phyloP scores from a whole-genome alignment of 2,888 invertebrate genomes.

The Drosophila hawaiiensis region DNA sequence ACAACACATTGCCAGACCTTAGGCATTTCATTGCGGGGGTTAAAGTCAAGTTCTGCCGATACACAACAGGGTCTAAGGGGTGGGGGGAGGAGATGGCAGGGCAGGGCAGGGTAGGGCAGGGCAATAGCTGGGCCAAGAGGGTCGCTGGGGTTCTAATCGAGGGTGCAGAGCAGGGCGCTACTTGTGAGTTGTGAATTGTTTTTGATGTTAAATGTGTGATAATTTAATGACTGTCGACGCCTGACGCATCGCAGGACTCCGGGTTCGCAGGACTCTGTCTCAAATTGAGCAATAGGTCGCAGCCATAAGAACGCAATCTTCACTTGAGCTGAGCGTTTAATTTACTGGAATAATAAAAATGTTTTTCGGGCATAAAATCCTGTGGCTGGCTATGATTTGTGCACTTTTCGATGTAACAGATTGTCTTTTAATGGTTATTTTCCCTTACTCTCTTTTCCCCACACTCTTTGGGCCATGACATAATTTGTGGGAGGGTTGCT shows the following conservation, averaged over 20 bases:
- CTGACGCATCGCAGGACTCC: constrained; percentile 60
- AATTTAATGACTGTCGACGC: constrained; percentile 84
- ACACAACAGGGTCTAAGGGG: constrained; percentile 13
- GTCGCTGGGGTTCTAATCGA: constrained; percentile 28
- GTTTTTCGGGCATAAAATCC: constrained; percentile 72
- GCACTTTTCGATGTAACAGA: constrained; percentile 79
- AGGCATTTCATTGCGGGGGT: constrained; percentile 66
- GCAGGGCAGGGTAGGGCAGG: not conserved
- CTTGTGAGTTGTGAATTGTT: constrained; percentile 81
- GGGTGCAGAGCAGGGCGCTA: constrained; percentile 37
- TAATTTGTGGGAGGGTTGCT: constrained; percentile 24
- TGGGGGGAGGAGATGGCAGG: constrained; percentile 19
- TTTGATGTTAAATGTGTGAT: constrained; percentile 85
- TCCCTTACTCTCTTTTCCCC: not conserved
- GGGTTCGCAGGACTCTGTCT: constrained; percentile 12
- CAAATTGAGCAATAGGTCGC: constrained; percentile 43
- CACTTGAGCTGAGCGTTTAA: constrained; percentile 70
- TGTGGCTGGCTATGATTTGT: constrained; percentile 76
- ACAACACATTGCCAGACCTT: constrained; percentile 33
- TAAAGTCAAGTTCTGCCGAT: constrained; percentile 62
- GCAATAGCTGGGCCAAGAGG: constrained; percentile 31
- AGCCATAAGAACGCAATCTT: constrained; percentile 48
- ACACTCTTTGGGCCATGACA: not conserved
- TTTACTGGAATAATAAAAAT: constrained; percentile 82
- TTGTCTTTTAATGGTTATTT: constrained; percentile 73